Base-by-base conservation (phyloP, 2,113 vertebrate species). In the Myxocyprinus asiaticus region DNA sequence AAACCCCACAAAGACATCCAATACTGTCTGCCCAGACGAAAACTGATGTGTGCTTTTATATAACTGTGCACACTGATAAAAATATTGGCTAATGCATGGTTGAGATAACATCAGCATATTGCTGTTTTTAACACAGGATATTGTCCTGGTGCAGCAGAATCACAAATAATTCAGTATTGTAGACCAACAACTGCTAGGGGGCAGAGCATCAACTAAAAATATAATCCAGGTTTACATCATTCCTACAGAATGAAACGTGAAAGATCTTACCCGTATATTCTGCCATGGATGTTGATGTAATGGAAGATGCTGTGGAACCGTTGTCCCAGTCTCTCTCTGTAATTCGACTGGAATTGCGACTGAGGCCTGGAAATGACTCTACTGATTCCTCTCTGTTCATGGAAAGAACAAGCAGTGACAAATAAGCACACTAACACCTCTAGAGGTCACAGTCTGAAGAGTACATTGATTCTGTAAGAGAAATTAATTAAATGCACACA, bases 301-400 rank as follows among this genome's bases (percentile, higher is more conserved):
- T 93, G 4, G 95, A 96, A 67, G 95, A 96, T 0, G 95, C 94
- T 0, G 95, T 95, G 0, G 95, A 96, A 0, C 93, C 94, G 0
- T 95, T 96, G 48, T 96, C 95, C 95, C 95, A 96, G 58, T 96
- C 95, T 17, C 94, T 88, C 80, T 96, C 95, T 0, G 94, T 94
- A 85, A 92, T 95, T n/a, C 94, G 89, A 86, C 93, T 95, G 0
- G 92, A 87, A 77, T 95, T 94, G 53, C 94, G 92, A 87, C 94
- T 95, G 84, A 95, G 79, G 0, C 90, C 87, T 3, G 95, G 93
- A 80, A 95, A 90, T 7, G 93, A 92, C 59, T 96, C 95, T 88
- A 96, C 90, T 0, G 94, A 95, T 50, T 96, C 94, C 1, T 94
- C 94, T 70, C 95, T 96, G 85, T 59, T 68, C 15, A 51, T 51